These are phyloP conservation scores for Mallateleia sp. DNA, from an alignment of 2,888 invertebrate genomes.

Conservation along the genomic window DNA sequence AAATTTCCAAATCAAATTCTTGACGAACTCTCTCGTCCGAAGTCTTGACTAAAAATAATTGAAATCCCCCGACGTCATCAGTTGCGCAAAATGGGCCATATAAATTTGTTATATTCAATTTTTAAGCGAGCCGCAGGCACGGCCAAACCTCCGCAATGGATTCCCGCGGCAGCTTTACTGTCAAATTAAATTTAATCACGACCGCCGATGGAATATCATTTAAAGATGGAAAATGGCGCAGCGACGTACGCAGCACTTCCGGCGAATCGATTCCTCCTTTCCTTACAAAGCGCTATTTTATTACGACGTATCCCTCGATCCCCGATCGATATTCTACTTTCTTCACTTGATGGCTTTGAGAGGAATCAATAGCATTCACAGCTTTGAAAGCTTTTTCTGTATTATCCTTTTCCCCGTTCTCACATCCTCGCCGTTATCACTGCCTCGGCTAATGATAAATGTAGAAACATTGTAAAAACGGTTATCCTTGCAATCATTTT, in stretches of 20 bases:
- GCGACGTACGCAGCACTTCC: conserved; percentile 73
- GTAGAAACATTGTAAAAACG: conserved; percentile 69
- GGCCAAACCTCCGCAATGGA: conserved; percentile 51
- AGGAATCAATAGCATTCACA: conserved; percentile 71
- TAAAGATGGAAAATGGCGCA: conserved; percentile 74
- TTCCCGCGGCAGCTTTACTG: conserved; percentile 63
- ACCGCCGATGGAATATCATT: conserved; percentile 69
- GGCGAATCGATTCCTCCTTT: conserved; percentile 65
- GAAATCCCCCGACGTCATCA: conserved; percentile 2
- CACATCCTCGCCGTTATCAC: conserved; percentile 68
- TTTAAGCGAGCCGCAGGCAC: conserved; percentile 52
- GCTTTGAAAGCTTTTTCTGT: conserved; percentile 73
- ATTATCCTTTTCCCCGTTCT: conserved; percentile 71
- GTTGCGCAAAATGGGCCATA: conserved; percentile 47
- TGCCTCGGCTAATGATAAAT: conserved; percentile 68
- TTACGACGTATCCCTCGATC: conserved; percentile 71
- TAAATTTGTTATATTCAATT: conserved; percentile 72
- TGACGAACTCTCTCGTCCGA: neutral
- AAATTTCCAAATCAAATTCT: neutral
- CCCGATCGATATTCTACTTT: conserved; percentile 72
- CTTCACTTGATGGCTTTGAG: conserved; percentile 73
- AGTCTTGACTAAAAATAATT: conserved; percentile 41
- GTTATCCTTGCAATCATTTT: conserved; percentile 43
- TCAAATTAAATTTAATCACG: conserved; percentile 75
- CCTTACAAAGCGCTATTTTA: conserved; percentile 75